Evolutionary conservation across 2,113 vertebrate genomes (phyloP).

Genomic region (Otolemur garnettii): DNA sequence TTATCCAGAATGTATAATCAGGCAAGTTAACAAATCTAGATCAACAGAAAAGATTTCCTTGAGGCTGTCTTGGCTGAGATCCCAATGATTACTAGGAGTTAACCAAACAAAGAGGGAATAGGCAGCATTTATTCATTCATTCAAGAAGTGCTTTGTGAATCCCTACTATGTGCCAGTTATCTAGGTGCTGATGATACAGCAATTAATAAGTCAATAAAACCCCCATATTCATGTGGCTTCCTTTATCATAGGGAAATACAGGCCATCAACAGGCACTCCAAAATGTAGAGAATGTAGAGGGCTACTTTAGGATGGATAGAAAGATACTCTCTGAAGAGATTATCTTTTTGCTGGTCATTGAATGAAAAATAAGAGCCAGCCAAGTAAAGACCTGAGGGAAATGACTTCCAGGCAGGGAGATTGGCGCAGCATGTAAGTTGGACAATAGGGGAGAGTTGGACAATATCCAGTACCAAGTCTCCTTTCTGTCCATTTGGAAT

Average conservation of each 20-base stretch:
- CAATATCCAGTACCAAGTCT: not conserved
- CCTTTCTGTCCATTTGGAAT: not conserved
- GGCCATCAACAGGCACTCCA: not conserved
- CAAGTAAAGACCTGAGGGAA: not conserved
- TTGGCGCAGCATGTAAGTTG: not conserved
- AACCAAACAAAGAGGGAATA: not conserved
- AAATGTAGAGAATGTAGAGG: not conserved
- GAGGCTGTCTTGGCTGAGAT: not conserved
- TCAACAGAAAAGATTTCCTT: not conserved
- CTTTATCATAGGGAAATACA: not conserved
- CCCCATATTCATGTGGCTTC: not conserved
- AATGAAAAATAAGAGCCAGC: not conserved
- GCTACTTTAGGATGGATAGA: not conserved
- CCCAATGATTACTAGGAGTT: not conserved
- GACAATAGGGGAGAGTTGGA: not conserved
- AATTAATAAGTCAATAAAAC: not conserved
- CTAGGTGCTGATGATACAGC: not conserved
- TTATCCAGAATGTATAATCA: not conserved
- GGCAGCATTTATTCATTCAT: not conserved
- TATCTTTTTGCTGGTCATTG: not conserved
- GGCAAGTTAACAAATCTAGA: not conserved
- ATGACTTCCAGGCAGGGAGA: not conserved
- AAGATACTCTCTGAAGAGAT: not conserved
- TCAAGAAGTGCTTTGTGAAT: not conserved
- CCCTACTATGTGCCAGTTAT: not conserved